phyloP scores from a whole-genome alignment of 2,113 vertebrate genomes.

The Bubo bubo region DNA sequence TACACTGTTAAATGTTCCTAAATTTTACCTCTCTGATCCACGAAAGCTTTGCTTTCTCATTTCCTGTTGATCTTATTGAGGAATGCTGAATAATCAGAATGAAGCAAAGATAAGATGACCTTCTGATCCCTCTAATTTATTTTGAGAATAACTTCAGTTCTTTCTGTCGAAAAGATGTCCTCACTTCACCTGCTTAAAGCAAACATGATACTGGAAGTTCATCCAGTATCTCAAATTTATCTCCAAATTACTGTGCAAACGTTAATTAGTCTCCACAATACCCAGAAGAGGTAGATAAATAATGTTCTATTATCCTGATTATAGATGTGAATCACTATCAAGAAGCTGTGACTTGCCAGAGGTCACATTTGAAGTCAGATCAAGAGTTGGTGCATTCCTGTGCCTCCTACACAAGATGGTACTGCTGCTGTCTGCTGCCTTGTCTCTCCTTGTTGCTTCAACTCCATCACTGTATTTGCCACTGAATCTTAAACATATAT shows the following conservation, averaged over 20 bases:
- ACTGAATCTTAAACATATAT: neutral
- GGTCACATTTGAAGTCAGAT: neutral
- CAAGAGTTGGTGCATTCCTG: neutral
- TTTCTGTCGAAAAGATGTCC: conserved; percentile 7
- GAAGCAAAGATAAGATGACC: conserved; percentile 6
- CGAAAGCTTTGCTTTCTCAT: neutral
- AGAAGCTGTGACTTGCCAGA: neutral
- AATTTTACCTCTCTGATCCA: neutral
- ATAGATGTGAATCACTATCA: neutral
- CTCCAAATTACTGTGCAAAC: neutral
- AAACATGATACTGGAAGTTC: neutral
- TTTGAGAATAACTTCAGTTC: conserved; percentile 30
- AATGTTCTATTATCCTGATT: neutral
- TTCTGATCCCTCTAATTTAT: conserved; percentile 4
- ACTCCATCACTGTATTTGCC: neutral
- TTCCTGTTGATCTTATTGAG: conserved; percentile 1
- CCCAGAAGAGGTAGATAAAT: neutral
- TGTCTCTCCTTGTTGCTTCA: neutral
- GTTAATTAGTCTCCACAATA: neutral
- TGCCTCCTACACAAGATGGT: neutral
- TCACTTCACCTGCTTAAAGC: conserved; percentile 12
- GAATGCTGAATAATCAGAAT: conserved; percentile 41
- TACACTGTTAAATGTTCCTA: neutral
- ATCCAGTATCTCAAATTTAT: neutral
- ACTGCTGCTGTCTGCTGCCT: neutral